Conservation (phyloP, 2,888 invertebrate genomes). For the Nomada lathburiana region DNA sequence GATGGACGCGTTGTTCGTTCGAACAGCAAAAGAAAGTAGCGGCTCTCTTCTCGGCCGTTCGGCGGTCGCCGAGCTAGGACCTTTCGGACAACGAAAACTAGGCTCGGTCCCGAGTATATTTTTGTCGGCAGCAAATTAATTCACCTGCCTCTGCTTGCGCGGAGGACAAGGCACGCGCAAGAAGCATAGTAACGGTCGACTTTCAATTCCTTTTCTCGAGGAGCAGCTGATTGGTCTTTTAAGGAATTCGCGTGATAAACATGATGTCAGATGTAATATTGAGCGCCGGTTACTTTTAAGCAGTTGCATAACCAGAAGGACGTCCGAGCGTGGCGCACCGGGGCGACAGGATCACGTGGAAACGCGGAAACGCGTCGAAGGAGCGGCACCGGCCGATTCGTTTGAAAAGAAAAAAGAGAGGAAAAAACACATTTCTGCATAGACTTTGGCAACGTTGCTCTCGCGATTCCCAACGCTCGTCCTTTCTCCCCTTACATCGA, state of each 20-base stretch:
- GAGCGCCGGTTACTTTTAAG: constrained; percentile 50
- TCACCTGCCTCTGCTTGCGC: no score
- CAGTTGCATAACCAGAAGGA: constrained; percentile 65
- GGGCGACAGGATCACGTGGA: constrained; percentile 54
- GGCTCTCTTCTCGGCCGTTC: no score
- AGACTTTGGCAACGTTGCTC: constrained; percentile 52
- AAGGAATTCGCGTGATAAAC: constrained; percentile 50
- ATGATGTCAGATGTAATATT: constrained; percentile 55
- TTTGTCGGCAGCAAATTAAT: no score
- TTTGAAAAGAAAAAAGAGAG: not conserved
- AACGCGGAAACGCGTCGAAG: constrained; percentile 45
- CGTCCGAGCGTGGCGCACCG: constrained; percentile 36
- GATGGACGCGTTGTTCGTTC: not conserved
- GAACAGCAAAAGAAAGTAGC: no score
- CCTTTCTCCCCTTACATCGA: constrained; percentile 56
- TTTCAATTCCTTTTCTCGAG: constrained; percentile 18
- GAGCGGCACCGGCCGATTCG: not conserved
- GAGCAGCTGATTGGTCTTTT: constrained; percentile 34
- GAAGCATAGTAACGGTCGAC: constrained; percentile 8
- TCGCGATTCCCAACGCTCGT: constrained; percentile 47
- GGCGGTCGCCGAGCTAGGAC: no score
- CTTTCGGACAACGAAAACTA: no score
- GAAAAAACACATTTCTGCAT: constrained; percentile 4
- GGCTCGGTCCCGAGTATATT: no score
- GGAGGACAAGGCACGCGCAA: not conserved